Conservation (phyloP, 2,888 invertebrate species). For the Myopa testacea region DNA sequence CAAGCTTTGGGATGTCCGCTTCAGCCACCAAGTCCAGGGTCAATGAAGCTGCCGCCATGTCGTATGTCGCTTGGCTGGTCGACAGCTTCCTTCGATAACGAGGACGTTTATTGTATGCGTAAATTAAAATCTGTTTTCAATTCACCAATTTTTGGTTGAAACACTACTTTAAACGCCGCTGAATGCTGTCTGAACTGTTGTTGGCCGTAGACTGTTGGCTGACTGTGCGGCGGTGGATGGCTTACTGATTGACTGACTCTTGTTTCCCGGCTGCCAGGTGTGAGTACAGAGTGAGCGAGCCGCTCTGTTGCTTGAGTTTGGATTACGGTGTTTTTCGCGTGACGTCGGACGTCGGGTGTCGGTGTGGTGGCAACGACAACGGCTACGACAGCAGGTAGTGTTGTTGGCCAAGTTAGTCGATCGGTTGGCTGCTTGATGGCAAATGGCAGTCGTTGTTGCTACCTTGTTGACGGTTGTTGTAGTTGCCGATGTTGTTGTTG, state of each 20-base stretch:
- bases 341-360: slow-evolving; percentile 3
- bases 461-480: slow-evolving; percentile 11
- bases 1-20: neutral
- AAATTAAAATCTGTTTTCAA: slow-evolving; percentile 6
- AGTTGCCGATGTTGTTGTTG: slow-evolving; percentile 1
- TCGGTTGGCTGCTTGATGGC: slow-evolving; percentile 28
- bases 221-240: slow-evolving; percentile 9
- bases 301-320: slow-evolving; percentile 22
- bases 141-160: neutral
- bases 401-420: slow-evolving; percentile 25
- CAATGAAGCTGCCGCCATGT: slow-evolving; percentile 30
- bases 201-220: slow-evolving; percentile 23
- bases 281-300: slow-evolving; percentile 6
- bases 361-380: slow-evolving; percentile 13
- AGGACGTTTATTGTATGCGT: neutral
- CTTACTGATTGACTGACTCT: slow-evolving; percentile 24
- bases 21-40: slow-evolving; percentile 32
- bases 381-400: neutral
- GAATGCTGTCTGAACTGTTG: slow-evolving; percentile 26
- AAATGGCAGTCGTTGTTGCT: slow-evolving; percentile 31
- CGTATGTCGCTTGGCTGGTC: neutral
- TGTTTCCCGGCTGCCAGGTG: slow-evolving; percentile 11
- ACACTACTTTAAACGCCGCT: neutral
- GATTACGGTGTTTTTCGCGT: slow-evolving; percentile 16
- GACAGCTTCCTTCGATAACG: neutral